Conservation (phyloP, 1,140 invertebrate species). For the Zaprionus camerounensis region DNA sequence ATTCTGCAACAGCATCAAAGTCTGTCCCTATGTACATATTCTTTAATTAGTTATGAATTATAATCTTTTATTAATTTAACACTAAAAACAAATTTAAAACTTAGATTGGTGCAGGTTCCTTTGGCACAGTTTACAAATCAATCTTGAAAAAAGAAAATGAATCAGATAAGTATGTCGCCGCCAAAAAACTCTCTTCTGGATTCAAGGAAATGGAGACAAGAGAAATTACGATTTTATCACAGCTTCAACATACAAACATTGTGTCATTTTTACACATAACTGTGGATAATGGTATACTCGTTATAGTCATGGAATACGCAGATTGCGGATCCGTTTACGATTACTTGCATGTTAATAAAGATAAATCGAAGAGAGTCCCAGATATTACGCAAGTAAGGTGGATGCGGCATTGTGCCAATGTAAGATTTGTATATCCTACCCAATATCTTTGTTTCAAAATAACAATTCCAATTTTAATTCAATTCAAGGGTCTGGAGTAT, state of each 20-base stretch:
- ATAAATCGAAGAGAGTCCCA: no score
- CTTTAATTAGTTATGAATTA: no score
- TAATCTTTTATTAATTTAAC: no score
- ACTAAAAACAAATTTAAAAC: no score
- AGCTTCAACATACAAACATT: neutral
- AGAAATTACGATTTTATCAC: neutral
- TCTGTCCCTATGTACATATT: no score
- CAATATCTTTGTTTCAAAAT: neutral
- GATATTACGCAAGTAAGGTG: neutral
- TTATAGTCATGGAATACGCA: conserved; percentile 12
- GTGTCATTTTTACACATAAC: neutral
- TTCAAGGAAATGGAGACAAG: neutral
- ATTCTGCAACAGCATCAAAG: no score
- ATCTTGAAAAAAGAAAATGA: no score
- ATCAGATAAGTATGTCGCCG: no score
- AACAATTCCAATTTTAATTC: neutral
- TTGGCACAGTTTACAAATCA: neutral
- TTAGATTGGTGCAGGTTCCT: neutral
- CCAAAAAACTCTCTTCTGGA: neutral
- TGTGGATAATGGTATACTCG: neutral
- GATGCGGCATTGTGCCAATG: conserved; percentile 9
- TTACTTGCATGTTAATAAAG: neutral
- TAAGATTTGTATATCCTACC: neutral
- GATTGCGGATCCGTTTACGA: conserved; percentile 6
- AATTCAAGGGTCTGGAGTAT: conserved; percentile 6